A percentile compares a stretch with the other conserved stretches of the same genome.
phyloP scores from a whole-genome alignment of 2,797 vertebrate genomes.

The Pipistrellus nathusii region DNA sequence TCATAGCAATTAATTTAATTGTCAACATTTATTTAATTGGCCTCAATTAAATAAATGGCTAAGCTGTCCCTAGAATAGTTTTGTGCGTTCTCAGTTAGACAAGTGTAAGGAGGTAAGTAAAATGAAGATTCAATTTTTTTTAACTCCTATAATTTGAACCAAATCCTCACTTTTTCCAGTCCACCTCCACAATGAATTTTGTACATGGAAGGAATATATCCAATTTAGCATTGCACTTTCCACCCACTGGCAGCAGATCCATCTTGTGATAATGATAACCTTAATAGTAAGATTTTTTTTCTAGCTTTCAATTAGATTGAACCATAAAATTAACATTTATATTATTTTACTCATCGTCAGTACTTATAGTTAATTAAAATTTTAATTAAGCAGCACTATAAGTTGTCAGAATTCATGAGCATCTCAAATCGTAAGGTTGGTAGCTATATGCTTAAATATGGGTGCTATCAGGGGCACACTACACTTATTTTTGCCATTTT shows the following conservation, averaged over 20 bases:
- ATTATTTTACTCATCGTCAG: constrained; percentile 42
- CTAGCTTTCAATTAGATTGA: constrained; percentile 30
- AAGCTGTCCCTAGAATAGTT: background rate
- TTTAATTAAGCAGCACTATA: constrained; percentile 42
- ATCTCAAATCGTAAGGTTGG: constrained; percentile 22
- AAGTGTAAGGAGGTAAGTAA: background rate
- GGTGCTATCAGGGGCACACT: background rate
- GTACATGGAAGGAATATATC: background rate
- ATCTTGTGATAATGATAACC: background rate
- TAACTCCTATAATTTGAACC: background rate
- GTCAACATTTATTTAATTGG: background rate
- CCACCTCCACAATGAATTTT: background rate
- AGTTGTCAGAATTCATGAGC: constrained; percentile 23
- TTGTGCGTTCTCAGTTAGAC: background rate
- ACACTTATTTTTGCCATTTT: background rate
- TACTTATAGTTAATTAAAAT: constrained; percentile 39
- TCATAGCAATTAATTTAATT: background rate
- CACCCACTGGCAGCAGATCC: background rate
- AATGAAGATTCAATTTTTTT: background rate
- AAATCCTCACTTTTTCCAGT: background rate
- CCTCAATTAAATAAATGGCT: background rate
- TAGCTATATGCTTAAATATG: background rate
- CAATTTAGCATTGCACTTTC: background rate
- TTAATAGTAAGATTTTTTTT: background rate
- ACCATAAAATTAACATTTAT: constrained; percentile 62